A percentile compares a stretch with the other conserved stretches of the same genome.
Evolutionary conservation across 2,797 vertebrate genomes (phyloP).

Genomic region (Chelon auratus): DNA sequence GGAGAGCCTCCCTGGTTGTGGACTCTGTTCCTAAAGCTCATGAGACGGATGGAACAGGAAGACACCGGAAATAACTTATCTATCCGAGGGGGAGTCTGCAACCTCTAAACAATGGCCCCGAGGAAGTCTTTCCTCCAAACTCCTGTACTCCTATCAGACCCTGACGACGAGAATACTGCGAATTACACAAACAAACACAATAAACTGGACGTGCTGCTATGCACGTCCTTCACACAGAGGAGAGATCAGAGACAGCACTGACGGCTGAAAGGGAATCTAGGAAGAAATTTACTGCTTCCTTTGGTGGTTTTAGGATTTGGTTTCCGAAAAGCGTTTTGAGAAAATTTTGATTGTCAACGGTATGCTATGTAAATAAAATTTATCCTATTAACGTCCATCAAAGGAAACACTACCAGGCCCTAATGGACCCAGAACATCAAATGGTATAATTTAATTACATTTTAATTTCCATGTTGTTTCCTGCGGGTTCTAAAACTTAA

Average conservation of each 20-base stretch:
- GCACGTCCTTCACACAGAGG: slow-evolving; percentile 56
- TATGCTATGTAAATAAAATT: too few species aligned
- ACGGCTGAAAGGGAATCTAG: slow-evolving; percentile 25
- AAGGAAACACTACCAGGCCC: slow-evolving; percentile 36
- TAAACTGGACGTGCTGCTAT: slow-evolving; percentile 63
- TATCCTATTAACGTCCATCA: slow-evolving; percentile 16
- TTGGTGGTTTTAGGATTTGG: too few species aligned
- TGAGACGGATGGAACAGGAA: slow-evolving; percentile 52
- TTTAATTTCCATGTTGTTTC: slow-evolving; percentile 42
- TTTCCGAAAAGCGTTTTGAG: too few species aligned
- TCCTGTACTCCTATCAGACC: slow-evolving; percentile 51
- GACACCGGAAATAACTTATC: slow-evolving; percentile 67
- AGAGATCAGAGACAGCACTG: slow-evolving; percentile 35
- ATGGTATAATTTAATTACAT: slow-evolving; percentile 16
- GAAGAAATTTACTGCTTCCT: slow-evolving; percentile 5
- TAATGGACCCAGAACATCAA: slow-evolving; percentile 32
- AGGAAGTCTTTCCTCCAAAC: slow-evolving; percentile 65
- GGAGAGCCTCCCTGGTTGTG: slow-evolving; percentile 11
- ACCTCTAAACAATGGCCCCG: slow-evolving; percentile 62
- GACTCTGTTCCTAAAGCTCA: slow-evolving; percentile 38
- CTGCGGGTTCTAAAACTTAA: slow-evolving; percentile 45
- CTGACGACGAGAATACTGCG: slow-evolving; percentile 41
- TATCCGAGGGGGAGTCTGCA: slow-evolving; percentile 42
- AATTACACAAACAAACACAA: slow-evolving; percentile 39
- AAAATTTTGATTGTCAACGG: too few species aligned